Base-by-base conservation (phyloP, 2,888 invertebrate species). In the Phoenoteleia sp. region DNA sequence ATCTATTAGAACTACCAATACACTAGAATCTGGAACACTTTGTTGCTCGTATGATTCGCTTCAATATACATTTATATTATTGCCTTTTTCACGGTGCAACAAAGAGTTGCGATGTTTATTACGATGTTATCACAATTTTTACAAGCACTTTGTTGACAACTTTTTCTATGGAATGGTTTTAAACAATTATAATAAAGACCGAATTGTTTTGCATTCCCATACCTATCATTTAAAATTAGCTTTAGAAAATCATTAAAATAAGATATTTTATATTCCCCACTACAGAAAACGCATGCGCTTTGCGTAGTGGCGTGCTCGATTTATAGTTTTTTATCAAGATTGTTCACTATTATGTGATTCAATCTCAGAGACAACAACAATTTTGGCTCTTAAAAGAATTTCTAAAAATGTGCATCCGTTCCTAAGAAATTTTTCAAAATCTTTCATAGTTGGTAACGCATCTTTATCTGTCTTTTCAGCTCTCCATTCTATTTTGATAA, bases 21-120 rank as follows among this genome's bases (percentile, higher is more conserved):
- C n/a, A n/a, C n/a, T n/a, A n/a, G n/a, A n/a, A n/a, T n/a, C n/a
- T n/a, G n/a, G n/a, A n/a, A n/a, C n/a, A n/a, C n/a, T n/a, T n/a
- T n/a, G n/a, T n/a, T n/a, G n/a, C n/a, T n/a, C n/a, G n/a, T n/a
- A n/a, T n/a, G n/a, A n/a, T n/a, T n/a, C n/a, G n/a, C n/a, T n/a
- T n/a, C n/a, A n/a, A n/a, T n/a, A n/a, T n/a, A n/a, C n/a, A n/a
- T n/a, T n/a, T n/a, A n/a, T n/a, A n/a, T n/a, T n/a, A n/a, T n/a
- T n/a, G n/a, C n/a, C n/a, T n/a, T n/a, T n/a, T n/a, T n/a, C n/a
- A n/a, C n/a, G n/a, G 33, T 67, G 77, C 19, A 77, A 33, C 13
- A 77, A 56, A 9, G 67, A 67, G 39, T 64, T 77, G 27, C 67
- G 77, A 15, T 25, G 15, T 23, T 21, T n/a, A n/a, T n/a, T n/a